Percentiles rank a stretch among this genome's conserved stretches.
phyloP scores from a whole-genome alignment of 2,888 invertebrate genomes.

The Erynnis tages region DNA sequence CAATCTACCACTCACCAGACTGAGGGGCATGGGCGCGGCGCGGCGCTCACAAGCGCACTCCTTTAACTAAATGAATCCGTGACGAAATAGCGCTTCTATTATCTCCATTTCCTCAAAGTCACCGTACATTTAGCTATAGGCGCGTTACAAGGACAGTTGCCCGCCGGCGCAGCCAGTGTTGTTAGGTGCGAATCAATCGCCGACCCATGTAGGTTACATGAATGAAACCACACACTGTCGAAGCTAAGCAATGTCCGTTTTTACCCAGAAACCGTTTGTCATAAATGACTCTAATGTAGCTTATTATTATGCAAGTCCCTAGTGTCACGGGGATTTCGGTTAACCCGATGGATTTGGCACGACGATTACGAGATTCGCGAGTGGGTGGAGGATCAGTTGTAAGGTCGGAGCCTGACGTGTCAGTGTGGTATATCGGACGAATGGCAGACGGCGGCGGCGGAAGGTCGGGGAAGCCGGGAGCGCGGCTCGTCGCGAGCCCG shows the following conservation, averaged over 20 bases:
- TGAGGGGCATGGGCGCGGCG: constrained; percentile 79
- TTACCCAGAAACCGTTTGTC: constrained; percentile 23
- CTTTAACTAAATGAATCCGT: constrained; percentile 72
- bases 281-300: background rate
- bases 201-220: constrained; percentile 68
- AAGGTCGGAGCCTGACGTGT: constrained; percentile 59
- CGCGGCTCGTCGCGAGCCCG: constrained; percentile 59
- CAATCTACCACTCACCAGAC: constrained; percentile 76
- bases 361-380: constrained; percentile 40
- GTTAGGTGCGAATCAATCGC: constrained; percentile 69
- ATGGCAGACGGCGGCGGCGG: constrained; percentile 69
- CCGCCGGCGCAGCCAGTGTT: constrained; percentile 61
- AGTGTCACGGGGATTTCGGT: constrained; percentile 38
- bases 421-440: constrained; percentile 61
- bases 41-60: constrained; percentile 66
- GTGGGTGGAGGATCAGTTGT: constrained; percentile 62
- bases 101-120: constrained; percentile 60
- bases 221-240: constrained; percentile 69
- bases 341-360: constrained; percentile 60
- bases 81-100: constrained; percentile 60
- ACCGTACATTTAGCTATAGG: constrained; percentile 57
- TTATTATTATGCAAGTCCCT: constrained; percentile 23
- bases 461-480: constrained; percentile 78
- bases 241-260: constrained; percentile 50
- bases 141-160: constrained; percentile 50